Base-by-base conservation (phyloP, 92 coral and sea anemone genomes). In the Siderastrea siderea region DNA sequence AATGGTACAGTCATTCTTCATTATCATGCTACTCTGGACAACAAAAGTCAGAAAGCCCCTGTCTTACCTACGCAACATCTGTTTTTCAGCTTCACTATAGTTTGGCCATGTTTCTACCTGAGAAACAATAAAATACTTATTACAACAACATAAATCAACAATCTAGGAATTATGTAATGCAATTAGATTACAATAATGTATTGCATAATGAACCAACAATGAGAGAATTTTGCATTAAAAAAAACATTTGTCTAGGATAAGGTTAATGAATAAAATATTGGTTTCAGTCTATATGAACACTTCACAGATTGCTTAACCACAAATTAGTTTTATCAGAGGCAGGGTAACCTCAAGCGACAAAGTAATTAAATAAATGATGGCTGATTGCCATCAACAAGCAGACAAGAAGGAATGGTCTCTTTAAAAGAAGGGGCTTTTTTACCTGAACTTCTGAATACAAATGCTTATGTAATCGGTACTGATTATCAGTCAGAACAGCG, bases 71-170 rank as follows among this genome's bases (percentile, higher is more conserved):
- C 81, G 87, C 52, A 84, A 17, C 52, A 74, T 15, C 86, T 94
- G 92, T 80, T 91, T 94, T 70, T 97, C 99, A 57, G 87, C 79
- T 66, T 97, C 98, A 78, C 90, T 97, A 72, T 97, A 97, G 57
- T 77, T 84, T 47, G 98, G 98, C 99, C 99, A 97, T 19, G 98
- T 84, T 68, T 97, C 98, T 69, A 92, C 96, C 99, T 97, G 68
- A 10, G n/a, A 74, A 44, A 80, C 14, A 68, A 70, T 16, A 78
- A 0, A n/a, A 57, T 45, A 26, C 26, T 74, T 19, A 76, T 7
- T 4, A 38, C 19, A n/a, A 26, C 51, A 75, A 19, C 44, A 52
- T 26, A 17, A 81, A 51, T 13, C 10, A 68, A 47, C 9, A 6
- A 66, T 1, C 4, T 3, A 66, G 1, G 2, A 66, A 11, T 19